Base-by-base conservation (phyloP, 2,113 vertebrate genomes). In the Tragulus kanchil region DNA sequence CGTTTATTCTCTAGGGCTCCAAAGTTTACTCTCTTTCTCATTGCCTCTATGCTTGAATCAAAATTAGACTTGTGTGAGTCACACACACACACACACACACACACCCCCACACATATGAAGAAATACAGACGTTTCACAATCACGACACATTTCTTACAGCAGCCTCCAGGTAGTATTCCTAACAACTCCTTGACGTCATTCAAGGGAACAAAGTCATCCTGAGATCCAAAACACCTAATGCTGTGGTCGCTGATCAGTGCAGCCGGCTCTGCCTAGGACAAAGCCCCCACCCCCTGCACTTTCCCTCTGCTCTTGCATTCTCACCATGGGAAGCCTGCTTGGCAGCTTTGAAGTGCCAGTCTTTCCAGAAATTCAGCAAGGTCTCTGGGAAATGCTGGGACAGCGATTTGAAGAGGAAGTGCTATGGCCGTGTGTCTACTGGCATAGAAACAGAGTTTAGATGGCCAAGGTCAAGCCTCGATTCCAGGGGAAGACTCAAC, bases 81-180 rank as follows among this genome's bases (percentile, higher is more conserved):
- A 78, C 61, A 59, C 6, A n/a, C 1, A 13, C 26, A 71, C 36
- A 71, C 36, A 6, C 67, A 45, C 6, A 73, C 42, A 45, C 69
- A 73, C 11, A 45, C 69, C n/a, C n/a, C n/a, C n/a, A n/a, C n/a
- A n/a, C n/a, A n/a, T n/a, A n/a, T n/a, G 56, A 86, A 84, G 42
- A 61, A 58, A 78, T 36, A 65, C 6, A 56, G n/a, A n/a, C 93
- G 95, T 93, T 95, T 96, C 69, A 42, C 56, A 52, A 83, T 73
- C 19, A 56, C 45, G 45, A 45, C 26, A 56, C 8, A 50, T 58
- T 92, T 96, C 65, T 85, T 23, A 79, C 59, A 92, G 67, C 10
- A 77, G 71, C 7, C 12, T 87, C 56, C 61, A 79, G 65, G 26
- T 67, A 7, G 45, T 89, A 62, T 31, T 64, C 36, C 81, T 25